A percentile compares a stretch with the other conserved stretches of the same genome.
Evolutionary conservation across 2,113 vertebrate species (phyloP).

Genomic region (Lepus europaeus): DNA sequence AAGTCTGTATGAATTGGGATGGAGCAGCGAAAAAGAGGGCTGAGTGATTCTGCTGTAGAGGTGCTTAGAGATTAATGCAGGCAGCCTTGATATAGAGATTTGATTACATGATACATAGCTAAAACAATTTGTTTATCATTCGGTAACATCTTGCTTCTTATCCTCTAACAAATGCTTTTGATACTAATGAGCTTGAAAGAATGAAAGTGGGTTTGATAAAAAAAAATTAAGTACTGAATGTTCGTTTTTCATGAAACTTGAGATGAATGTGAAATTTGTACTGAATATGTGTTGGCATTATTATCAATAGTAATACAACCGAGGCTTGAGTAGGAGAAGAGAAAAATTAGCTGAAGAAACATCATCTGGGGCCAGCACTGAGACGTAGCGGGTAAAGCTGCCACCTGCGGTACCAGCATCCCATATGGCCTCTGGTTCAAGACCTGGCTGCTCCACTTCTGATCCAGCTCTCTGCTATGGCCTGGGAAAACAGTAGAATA

Average conservation of each 20-base stretch:
- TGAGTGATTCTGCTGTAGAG: neutral
- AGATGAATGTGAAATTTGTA: neutral
- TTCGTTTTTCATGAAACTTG: neutral
- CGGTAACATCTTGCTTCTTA: neutral
- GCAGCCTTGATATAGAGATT: neutral
- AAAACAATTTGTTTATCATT: neutral
- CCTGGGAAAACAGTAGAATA: too few species aligned
- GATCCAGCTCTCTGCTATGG: too few species aligned
- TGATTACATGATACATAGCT: neutral
- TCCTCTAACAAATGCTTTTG: neutral
- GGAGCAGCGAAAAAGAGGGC: neutral
- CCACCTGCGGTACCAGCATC: too few species aligned
- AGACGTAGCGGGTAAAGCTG: too few species aligned
- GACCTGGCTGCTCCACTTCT: too few species aligned
- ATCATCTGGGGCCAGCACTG: neutral
- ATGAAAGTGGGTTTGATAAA: neutral
- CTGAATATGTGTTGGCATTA: neutral
- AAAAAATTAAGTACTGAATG: neutral
- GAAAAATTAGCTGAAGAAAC: neutral
- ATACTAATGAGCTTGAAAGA: conserved; percentile 12
- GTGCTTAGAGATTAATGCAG: neutral
- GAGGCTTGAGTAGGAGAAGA: neutral
- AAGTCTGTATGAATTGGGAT: neutral
- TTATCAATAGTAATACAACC: neutral
- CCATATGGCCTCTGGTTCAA: too few species aligned